Evolutionary conservation across 2,888 invertebrate species (phyloP).

Genomic region (Epirrhoe alternata): DNA sequence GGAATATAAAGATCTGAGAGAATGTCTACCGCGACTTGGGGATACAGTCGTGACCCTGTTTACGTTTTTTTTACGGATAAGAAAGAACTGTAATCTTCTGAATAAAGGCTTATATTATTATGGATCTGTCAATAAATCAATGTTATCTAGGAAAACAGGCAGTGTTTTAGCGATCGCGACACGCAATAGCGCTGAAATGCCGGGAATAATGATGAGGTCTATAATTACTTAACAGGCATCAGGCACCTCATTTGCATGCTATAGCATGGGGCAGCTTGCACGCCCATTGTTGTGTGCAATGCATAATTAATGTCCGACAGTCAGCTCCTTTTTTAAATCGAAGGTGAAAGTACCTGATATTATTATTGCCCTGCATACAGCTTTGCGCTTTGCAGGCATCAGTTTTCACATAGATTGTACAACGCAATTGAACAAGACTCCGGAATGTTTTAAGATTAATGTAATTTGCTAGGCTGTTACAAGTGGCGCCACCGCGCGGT

Average conservation of each 20-base stretch:
- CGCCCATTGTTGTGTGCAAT: neutral
- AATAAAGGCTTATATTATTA: no score
- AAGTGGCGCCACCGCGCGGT: neutral
- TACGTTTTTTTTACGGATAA: no score
- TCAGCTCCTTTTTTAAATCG: neutral
- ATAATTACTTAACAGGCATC: conserved; percentile 5
- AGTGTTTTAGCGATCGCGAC: neutral
- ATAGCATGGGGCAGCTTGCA: neutral
- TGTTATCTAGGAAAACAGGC: neutral
- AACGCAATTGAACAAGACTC: neutral
- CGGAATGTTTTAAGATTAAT: neutral
- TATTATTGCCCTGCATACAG: no score
- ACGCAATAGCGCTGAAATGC: neutral
- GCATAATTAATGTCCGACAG: neutral
- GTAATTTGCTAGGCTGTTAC: neutral
- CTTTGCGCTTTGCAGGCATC: no score
- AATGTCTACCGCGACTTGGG: no score
- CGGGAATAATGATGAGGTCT: conserved; percentile 4
- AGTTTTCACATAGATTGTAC: no score
- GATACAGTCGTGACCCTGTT: no score
- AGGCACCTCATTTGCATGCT: conserved; percentile 3
- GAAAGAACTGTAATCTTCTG: no score
- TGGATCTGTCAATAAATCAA: no score
- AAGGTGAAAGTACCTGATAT: no score
- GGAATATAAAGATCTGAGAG: no score